phyloP scores from a whole-genome alignment of 2,888 invertebrate species.

The Ectropis crepuscularia region DNA sequence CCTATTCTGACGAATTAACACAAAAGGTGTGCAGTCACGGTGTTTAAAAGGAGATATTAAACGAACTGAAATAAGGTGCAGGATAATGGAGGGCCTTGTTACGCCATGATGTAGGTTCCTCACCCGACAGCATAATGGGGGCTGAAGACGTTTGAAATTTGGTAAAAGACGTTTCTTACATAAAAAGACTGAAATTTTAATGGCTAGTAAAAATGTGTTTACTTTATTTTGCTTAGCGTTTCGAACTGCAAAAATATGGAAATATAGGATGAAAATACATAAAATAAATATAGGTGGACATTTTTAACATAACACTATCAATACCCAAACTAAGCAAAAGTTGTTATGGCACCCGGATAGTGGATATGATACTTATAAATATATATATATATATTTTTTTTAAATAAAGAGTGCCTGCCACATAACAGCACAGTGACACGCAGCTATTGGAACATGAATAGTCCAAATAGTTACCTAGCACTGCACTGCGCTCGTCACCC shows the following conservation, averaged over 20 bases:
- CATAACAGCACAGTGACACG: no score
- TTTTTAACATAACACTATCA: no score
- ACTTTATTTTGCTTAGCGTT: not conserved
- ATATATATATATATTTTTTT: no score
- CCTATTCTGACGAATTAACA: constrained; percentile 39
- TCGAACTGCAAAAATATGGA: not conserved
- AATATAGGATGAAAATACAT: not conserved
- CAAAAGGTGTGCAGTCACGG: constrained; percentile 31
- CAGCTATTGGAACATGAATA: no score
- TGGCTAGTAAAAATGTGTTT: not conserved
- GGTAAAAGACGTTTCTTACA: not conserved
- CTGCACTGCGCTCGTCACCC: no score
- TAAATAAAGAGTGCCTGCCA: no score
- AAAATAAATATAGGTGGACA: not conserved
- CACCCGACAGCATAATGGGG: not conserved
- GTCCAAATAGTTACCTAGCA: no score
- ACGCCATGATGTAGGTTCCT: not conserved
- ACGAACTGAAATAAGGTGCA: constrained; percentile 22
- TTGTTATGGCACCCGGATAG: not conserved
- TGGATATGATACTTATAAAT: not conserved
- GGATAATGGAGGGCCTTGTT: constrained; percentile 3
- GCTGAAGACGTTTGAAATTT: not conserved
- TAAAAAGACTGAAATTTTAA: no score
- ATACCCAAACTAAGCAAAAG: no score
- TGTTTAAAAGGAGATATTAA: constrained; percentile 16